Evolutionary conservation across 2,113 vertebrate species (phyloP).

Genomic region (Bagarius yarrelli): DNA sequence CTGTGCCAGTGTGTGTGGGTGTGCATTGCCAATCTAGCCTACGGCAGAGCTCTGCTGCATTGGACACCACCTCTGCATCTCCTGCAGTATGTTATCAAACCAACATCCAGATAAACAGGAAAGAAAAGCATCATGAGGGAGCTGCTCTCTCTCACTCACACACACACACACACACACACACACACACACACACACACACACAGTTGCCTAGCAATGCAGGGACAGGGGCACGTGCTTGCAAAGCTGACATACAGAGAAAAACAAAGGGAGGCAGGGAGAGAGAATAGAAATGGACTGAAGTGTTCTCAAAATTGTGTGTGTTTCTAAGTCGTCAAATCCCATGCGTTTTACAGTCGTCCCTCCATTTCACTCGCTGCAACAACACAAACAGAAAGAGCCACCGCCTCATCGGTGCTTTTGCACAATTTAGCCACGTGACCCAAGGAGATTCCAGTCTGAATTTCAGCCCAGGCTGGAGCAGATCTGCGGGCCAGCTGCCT

Average conservation of each 20-base stretch:
- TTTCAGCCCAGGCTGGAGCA: background rate
- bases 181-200: constrained; percentile 52
- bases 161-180: constrained; percentile 62
- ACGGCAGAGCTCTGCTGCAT: constrained; percentile 31
- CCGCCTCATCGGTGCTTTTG: background rate
- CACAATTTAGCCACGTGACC: background rate
- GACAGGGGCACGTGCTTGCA: constrained; percentile 72
- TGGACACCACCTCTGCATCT: constrained; percentile 49
- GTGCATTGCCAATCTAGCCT: constrained; percentile 12
- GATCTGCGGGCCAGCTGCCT: constrained; percentile 22
- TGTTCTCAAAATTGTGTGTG: constrained; percentile 57
- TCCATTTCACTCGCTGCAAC: constrained; percentile 43
- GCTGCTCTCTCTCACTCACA: constrained; percentile 43
- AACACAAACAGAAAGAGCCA: background rate
- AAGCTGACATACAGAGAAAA: constrained; percentile 54
- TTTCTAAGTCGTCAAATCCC: constrained; percentile 55
- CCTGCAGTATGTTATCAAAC: constrained; percentile 49
- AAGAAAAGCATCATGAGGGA: constrained; percentile 56
- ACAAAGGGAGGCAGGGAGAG: constrained; percentile 12
- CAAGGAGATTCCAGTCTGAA: constrained; percentile 22
- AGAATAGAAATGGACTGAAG: constrained; percentile 39
- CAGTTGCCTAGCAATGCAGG: constrained; percentile 76
- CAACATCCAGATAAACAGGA: constrained; percentile 40
- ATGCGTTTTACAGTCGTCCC: constrained; percentile 55
- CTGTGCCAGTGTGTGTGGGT: constrained; percentile 5